Base-by-base conservation (phyloP, 2,113 vertebrate species). In the Aldabrachelys gigantea region DNA sequence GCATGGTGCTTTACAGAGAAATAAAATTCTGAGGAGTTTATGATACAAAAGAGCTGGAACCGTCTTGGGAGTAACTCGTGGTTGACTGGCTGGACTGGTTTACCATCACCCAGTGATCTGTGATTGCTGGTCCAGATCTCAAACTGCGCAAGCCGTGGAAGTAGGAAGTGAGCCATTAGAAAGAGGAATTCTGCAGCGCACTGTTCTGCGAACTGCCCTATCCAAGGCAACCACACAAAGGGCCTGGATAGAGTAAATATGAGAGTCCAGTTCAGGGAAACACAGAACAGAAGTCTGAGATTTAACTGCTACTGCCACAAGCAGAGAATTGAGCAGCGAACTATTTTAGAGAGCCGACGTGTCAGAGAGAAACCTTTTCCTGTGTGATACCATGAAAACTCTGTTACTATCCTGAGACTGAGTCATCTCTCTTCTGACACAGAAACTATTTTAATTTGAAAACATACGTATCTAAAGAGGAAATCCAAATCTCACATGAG, bases 271-370 rank as follows among this genome's bases (percentile, higher is more conserved):
- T 84, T 47, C 38, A 62, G 44, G 41, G 29, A 35, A 47, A 47
- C 8, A 31, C 25, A 82, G 50, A 53, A 62, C 59, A 75, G 22
- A 24, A 75, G n/a, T 6, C 24, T 59, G 38, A 80, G 78, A 10
- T 82, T 88, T 78, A 57, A 53, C 0, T 0, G 75, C 56, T 0
- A 0, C 38, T 90, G 78, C n/a, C 72, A 12, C 0, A 0, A 53
- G 52, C n/a, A 49, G 47, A 31, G 65, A 82, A 80, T 95, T 21
- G 56, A 8, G 75, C 54, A 85, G 69, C 3, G 21, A 41, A 41
- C 41, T 38, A 75, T 25, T 75, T 75, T 75, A 38, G 80, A 44
- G 85, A 57, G 19, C 6, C 9, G 5, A 59, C 91, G 27, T 83
- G 50, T 11, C 2, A 1, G 29, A 85, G 59, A 41, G 78, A 78